A percentile compares a stretch with the other conserved stretches of the same genome.
These are phyloP conservation scores for Drosophila infuscata DNA, from an alignment of 2,888 invertebrate genomes.

Conservation along the genomic window DNA sequence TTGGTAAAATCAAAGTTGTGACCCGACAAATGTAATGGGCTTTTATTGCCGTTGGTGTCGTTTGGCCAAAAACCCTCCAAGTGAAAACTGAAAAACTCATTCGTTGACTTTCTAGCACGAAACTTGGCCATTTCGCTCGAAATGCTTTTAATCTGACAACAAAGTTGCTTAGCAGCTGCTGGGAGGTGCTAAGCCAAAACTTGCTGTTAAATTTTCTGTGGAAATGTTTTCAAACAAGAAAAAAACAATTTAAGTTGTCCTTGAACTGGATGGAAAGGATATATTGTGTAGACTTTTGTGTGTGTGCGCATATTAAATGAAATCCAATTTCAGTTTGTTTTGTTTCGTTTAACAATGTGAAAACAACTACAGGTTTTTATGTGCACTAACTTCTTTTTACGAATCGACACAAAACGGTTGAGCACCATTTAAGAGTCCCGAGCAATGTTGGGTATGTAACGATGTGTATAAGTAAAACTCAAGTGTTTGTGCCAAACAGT, in stretches of 20 bases:
- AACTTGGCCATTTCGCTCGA: conserved; percentile 61
- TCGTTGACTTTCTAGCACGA: conserved; percentile 39
- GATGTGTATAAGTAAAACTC: neutral
- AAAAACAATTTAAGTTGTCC: conserved; percentile 68
- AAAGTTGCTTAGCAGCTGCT: conserved; percentile 55
- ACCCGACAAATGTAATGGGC: conserved; percentile 62
- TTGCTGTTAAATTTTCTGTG: conserved; percentile 42
- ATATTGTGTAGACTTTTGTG: too few relatives aligned
- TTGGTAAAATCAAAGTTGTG: conserved; percentile 75
- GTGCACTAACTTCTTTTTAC: neutral
- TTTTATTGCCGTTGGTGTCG: conserved; percentile 63
- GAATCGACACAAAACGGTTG: neutral
- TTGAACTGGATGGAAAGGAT: conserved; percentile 44
- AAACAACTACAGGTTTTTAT: conserved; percentile 32
- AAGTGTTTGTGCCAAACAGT: conserved; percentile 1
- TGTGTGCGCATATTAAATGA: too few relatives aligned
- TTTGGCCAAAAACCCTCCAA: conserved; percentile 6
- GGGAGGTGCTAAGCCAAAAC: conserved; percentile 36
- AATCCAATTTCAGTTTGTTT: conserved; percentile 61
- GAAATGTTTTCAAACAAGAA: conserved; percentile 39
- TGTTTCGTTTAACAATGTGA: conserved; percentile 26
- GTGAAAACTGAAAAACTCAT: conserved; percentile 4
- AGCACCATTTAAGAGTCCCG: neutral
- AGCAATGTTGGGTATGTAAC: neutral
- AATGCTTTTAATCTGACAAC: conserved; percentile 75